Evolutionary conservation across 2,113 vertebrate species (phyloP), one percentile per base, ranked within the genome.

Genomic region (Ascaphus truei): DNA sequence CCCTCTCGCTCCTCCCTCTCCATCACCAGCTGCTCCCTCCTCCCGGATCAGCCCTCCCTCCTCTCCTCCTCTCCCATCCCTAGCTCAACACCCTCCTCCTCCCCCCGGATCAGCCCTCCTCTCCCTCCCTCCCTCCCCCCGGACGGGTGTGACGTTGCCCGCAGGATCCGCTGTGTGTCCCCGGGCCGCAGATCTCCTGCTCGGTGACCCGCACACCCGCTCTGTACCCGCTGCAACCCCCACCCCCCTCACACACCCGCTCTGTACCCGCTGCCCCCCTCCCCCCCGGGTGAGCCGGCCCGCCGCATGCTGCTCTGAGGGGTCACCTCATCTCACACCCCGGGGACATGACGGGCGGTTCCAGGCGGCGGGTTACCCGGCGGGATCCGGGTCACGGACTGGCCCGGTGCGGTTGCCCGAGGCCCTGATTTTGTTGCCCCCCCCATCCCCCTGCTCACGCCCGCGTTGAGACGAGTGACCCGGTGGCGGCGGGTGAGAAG

Each of bases 1-100:
- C 73, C 51, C 58, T 66, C 2, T 9, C 64, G 2, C 22, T 47
- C 55, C 72, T 68, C 74, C 75, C 58, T 69, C 75, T 55, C 33
- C 77, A 33, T 39, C 55, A 55, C 9, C 43, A n/a, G 67, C 65
- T 63, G 63, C 64, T 62, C 63, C 76, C 72, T 68, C 66, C 53
- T 64, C 67, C 69, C 62, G 45, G 47, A 62, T 60, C 43, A 61
- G 76, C 62, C 72, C 43, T 52, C 64, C 75, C 20, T 48, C 25
- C 48, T 53, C 7, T 31, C 59, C 53, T 64, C 67, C 62, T 63
- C 79, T 75, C 76, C 68, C 72, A 68, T 53, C 55, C 16, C 77
- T 71, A 75, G 72, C 76, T 75, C 57, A n/a, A n/a, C n/a, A n/a
- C 65, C 48, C 34, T 20, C 33, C 23, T 11, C 25, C 55, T 45